A percentile compares a stretch with the other conserved stretches of the same genome.
These are phyloP conservation scores for Enteromius viviparus DNA, from an alignment of 2,797 vertebrate genomes.

Conservation along the genomic window DNA sequence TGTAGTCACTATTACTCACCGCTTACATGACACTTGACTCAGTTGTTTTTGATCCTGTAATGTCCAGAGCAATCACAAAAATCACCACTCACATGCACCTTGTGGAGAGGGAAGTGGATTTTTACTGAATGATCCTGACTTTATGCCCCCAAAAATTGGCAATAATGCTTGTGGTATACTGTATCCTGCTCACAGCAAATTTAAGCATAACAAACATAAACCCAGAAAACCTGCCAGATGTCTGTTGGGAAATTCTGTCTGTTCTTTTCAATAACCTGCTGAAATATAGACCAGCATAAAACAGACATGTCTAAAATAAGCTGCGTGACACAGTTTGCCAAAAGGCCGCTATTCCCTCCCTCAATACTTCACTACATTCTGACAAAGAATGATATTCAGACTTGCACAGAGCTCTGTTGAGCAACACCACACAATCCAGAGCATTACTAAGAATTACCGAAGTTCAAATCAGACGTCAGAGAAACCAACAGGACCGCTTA, in stretches of 20 bases:
- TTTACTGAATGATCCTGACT: neutral
- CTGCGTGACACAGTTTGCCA: constrained; percentile 23
- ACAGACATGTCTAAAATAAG: constrained; percentile 28
- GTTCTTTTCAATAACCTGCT: neutral
- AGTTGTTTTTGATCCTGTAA: constrained; percentile 13
- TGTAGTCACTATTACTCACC: constrained; percentile 3
- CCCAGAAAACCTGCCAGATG: neutral
- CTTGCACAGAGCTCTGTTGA: constrained; percentile 14
- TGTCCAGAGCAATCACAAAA: neutral
- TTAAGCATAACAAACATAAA: constrained; percentile 5
- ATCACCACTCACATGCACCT: neutral
- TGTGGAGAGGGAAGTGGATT: neutral
- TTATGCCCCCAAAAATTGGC: neutral
- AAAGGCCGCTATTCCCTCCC: constrained; percentile 17
- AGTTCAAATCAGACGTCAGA: constrained; percentile 7
- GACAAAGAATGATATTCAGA: constrained; percentile 31
- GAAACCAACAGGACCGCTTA: neutral
- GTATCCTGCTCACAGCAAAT: neutral
- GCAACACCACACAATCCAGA: constrained; percentile 15
- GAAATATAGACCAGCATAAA: constrained; percentile 26
- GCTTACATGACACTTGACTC: neutral
- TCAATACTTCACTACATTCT: neutral
- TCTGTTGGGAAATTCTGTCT: constrained; percentile 20
- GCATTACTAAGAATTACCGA: constrained; percentile 18
- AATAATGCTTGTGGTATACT: neutral